These are phyloP conservation scores for Geranospiza caerulescens DNA, from an alignment of 2,797 vertebrate species.

Conservation along the genomic window DNA sequence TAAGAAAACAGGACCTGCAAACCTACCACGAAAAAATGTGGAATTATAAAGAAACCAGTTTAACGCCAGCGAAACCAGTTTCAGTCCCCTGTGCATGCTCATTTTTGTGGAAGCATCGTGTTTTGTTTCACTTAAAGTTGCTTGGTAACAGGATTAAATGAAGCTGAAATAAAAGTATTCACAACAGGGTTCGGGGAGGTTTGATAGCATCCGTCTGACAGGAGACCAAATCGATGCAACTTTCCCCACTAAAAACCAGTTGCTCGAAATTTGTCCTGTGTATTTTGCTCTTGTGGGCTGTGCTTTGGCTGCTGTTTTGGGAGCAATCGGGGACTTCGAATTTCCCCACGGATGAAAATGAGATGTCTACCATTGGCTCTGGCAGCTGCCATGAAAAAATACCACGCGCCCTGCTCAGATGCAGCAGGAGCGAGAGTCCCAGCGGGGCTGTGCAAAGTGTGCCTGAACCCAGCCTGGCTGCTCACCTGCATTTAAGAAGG, in stretches of 20 bases:
- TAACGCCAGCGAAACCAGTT: neutral
- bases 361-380: neutral
- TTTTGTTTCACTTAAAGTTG: neutral
- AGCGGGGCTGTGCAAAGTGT: fast-evolving
- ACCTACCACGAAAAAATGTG: fast-evolving
- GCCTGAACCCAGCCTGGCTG: neutral
- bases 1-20: neutral
- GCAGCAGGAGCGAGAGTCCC: fast-evolving
- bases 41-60: neutral
- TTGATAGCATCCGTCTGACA: neutral
- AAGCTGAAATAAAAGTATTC: neutral
- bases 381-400: neutral
- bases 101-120: neutral
- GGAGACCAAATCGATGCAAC: neutral
- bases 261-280: neutral
- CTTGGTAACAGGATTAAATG: neutral
- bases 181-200: neutral
- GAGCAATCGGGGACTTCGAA: neutral
- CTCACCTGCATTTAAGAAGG: neutral
- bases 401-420: fast-evolving
- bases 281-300: neutral
- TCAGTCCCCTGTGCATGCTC: neutral
- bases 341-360: neutral
- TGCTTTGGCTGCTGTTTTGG: neutral
- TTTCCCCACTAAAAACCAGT: neutral